A percentile compares a stretch with the other conserved stretches of the same genome.
phyloP scores from a whole-genome alignment of 2,888 invertebrate species.

The Autographa pulchrina region DNA sequence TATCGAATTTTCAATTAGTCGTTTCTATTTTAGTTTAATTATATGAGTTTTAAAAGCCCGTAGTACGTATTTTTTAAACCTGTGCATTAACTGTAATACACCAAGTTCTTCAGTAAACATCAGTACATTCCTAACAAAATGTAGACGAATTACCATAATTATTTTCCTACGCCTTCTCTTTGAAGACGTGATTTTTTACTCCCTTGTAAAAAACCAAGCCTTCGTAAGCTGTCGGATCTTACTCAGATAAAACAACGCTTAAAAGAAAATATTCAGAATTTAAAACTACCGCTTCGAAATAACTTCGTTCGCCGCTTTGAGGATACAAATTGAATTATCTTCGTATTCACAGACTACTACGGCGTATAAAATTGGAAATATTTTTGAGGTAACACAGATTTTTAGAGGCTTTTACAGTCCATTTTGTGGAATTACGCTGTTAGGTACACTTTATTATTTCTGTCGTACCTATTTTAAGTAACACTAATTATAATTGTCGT shows the following conservation, averaged over 20 bases:
- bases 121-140: not conserved
- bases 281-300: slow-evolving; percentile 40
- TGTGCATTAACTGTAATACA: not conserved
- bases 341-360: slow-evolving; percentile 8
- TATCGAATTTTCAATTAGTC: no score
- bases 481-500: no score
- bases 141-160: not conserved
- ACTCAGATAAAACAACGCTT: slow-evolving; percentile 44
- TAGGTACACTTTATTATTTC: no score
- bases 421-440: not conserved
- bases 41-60: no score
- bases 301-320: slow-evolving; percentile 21
- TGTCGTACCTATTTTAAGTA: no score
- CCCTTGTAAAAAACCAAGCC: slow-evolving; percentile 23
- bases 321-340: slow-evolving; percentile 49
- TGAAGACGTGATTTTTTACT: not conserved
- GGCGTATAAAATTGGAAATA: slow-evolving; percentile 7
- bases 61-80: no score
- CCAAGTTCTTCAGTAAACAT: not conserved
- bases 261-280: slow-evolving; percentile 44
- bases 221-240: slow-evolving; percentile 40
- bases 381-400: not conserved
- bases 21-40: no score
- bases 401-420: not conserved
- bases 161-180: not conserved